Evolutionary conservation across 2,797 vertebrate species (phyloP).

Genomic region (Masticophis lateralis): DNA sequence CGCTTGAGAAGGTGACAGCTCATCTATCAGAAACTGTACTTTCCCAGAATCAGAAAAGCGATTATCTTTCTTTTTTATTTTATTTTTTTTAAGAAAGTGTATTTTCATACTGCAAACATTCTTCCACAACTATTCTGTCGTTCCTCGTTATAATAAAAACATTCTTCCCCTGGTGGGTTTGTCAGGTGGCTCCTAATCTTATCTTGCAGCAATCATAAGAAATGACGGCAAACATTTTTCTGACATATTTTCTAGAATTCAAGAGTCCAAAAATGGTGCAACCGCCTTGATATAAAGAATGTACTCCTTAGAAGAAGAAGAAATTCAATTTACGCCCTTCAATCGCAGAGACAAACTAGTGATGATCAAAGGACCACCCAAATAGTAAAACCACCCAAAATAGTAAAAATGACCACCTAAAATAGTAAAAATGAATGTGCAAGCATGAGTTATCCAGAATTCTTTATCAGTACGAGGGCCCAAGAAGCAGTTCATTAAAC

Average conservation of each 20-base stretch:
- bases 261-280: background rate
- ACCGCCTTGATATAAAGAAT: background rate
- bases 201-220: background rate
- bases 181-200: constrained; percentile 1
- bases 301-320: background rate
- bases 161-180: background rate
- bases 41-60: background rate
- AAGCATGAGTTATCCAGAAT: background rate
- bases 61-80: constrained; percentile 8
- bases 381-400: background rate
- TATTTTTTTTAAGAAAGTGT: background rate
- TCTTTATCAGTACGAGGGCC: background rate
- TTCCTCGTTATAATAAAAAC: background rate
- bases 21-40: background rate
- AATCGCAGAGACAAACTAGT: background rate
- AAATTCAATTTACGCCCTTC: background rate
- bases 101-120: constrained; percentile 28
- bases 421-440: background rate
- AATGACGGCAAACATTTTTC: background rate
- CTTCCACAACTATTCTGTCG: background rate
- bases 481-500: background rate
- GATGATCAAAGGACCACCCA: background rate
- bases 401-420: background rate
- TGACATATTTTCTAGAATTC: background rate
- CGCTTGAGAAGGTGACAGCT: background rate